Percentiles rank a stretch among this genome's conserved stretches.
Evolutionary conservation across 2,797 vertebrate genomes (phyloP).

Genomic region (Peromyscus melanophrys): DNA sequence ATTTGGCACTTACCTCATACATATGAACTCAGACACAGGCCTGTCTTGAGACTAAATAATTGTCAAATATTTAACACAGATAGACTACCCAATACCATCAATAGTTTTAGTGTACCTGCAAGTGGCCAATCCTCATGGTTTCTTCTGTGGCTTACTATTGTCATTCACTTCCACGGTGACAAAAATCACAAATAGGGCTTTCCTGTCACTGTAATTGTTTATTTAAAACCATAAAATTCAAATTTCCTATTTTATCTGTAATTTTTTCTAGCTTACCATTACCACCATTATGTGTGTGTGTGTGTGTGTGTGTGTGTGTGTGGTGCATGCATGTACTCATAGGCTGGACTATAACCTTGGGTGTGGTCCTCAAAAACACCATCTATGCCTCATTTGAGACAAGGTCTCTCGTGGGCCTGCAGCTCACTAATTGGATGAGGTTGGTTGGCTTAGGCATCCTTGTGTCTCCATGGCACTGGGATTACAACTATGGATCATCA

Average conservation of each 20-base stretch:
- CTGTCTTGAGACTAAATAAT: neutral
- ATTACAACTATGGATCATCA: neutral
- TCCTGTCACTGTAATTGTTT: neutral
- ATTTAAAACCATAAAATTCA: neutral
- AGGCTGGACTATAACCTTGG: neutral
- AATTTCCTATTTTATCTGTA: neutral
- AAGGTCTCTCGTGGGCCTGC: neutral
- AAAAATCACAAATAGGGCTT: neutral
- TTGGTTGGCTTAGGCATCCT: neutral
- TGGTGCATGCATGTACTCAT: neutral
- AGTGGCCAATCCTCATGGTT: neutral
- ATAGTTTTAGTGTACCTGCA: neutral
- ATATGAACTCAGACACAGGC: too few relatives aligned
- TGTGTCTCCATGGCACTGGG: neutral
- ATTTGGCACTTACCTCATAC: neutral
- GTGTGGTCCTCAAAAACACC: neutral
- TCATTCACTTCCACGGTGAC: neutral
- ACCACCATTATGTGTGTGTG: neutral
- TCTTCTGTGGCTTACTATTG: neutral
- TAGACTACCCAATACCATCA: neutral
- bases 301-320: neutral
- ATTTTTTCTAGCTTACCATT: neutral
- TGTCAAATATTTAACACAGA: neutral
- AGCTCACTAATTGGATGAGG: neutral
- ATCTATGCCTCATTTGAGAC: neutral